Percentiles rank a stretch among this genome's conserved stretches.
Evolutionary conservation across 2,888 invertebrate species (phyloP).

Genomic region (Drosophila kambysellisi): DNA sequence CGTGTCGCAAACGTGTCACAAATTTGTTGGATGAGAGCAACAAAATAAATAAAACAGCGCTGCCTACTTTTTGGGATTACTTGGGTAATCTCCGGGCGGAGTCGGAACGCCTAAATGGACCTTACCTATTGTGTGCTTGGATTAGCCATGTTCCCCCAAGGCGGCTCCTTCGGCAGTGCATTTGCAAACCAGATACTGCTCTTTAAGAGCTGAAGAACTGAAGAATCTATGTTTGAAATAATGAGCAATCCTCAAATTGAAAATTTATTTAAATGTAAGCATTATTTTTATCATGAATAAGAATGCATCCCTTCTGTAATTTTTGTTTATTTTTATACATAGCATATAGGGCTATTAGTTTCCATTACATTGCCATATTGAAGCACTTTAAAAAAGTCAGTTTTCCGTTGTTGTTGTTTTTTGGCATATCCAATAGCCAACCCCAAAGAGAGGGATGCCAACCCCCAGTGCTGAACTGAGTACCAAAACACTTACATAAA

Average conservation of each 20-base stretch:
- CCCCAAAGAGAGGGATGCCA: slow-evolving; percentile 21
- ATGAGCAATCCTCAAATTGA: not conserved
- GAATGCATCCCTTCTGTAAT: not conserved
- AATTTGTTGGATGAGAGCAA: slow-evolving; percentile 57
- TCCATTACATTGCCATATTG: not conserved
- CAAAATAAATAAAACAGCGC: slow-evolving; percentile 34
- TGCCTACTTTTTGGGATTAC: slow-evolving; percentile 63
- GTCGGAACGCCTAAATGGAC: slow-evolving; percentile 25
- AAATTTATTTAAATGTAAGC: not conserved
- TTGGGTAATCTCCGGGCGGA: slow-evolving; percentile 21
- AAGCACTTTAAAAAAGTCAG: not conserved
- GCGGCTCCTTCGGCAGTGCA: not conserved
- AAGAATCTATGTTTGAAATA: not conserved
- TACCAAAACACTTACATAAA: slow-evolving; percentile 19
- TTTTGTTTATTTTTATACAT: not conserved
- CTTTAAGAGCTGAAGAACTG: not conserved
- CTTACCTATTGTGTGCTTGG: slow-evolving; percentile 28
- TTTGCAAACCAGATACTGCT: not conserved
- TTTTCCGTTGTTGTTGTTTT: not conserved
- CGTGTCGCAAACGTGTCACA: slow-evolving; percentile 78
- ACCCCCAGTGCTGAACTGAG: slow-evolving; percentile 30
- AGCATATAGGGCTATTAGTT: not conserved
- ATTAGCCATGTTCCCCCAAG: slow-evolving; percentile 21
- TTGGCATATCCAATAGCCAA: slow-evolving; percentile 15
- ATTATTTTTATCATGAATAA: not conserved